Percentiles rank a stretch among this genome's conserved stretches.
Evolutionary conservation across 2,888 invertebrate species (phyloP).

Genomic region (Dione vanillae): DNA sequence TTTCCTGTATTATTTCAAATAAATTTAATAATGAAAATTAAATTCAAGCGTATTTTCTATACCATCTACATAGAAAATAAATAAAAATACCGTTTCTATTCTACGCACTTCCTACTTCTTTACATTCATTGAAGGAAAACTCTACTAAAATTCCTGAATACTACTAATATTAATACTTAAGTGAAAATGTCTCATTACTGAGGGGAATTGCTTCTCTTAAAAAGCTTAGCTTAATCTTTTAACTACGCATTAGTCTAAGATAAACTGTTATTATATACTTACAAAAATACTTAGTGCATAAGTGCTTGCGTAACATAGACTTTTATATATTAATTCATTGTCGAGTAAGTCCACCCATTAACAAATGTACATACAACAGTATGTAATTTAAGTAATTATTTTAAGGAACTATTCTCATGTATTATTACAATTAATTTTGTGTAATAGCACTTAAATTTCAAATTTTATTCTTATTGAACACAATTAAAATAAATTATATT

Average conservation of each 20-base stretch:
- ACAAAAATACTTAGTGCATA: not conserved
- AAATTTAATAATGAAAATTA: too few relatives aligned
- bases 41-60: too few relatives aligned
- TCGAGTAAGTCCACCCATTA: not conserved
- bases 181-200: not conserved
- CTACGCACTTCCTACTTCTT: too few relatives aligned
- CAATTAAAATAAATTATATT: constrained; percentile 17
- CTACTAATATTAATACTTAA: not conserved
- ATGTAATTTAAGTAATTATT: not conserved
- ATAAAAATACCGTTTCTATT: too few relatives aligned
- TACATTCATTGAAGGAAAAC: not conserved
- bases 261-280: not conserved
- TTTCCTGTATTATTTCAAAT: too few relatives aligned
- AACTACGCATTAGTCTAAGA: not conserved
- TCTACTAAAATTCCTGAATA: not conserved
- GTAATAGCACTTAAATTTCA: constrained; percentile 6
- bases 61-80: too few relatives aligned
- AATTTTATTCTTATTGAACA: not conserved
- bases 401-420: not conserved
- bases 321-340: not conserved
- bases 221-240: not conserved
- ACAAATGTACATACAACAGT: not conserved
- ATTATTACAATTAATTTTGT: not conserved
- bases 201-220: not conserved
- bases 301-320: not conserved